phyloP scores from a whole-genome alignment of 2,888 invertebrate species.

The Odontocerum albicorne region DNA sequence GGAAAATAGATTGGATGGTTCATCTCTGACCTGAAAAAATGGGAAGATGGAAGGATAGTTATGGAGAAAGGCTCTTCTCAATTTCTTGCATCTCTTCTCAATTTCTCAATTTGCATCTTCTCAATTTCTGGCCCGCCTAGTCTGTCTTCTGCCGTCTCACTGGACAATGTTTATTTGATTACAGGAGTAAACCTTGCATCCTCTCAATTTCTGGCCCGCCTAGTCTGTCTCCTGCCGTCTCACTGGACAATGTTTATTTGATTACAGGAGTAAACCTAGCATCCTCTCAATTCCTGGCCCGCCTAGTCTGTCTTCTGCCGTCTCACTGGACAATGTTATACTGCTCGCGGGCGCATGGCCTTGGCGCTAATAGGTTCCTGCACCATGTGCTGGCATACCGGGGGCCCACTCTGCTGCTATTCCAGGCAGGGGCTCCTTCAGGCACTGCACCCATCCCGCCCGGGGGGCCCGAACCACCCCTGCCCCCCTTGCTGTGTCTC shows the following conservation, averaged over 20 bases:
- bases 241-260: conserved; percentile 84
- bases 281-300: conserved; percentile 61
- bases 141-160: conserved; percentile 72
- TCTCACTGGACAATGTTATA: conserved; percentile 87
- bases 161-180: conserved; percentile 72
- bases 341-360: conserved; percentile 80
- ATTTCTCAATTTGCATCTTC: too few species aligned
- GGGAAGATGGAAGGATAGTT: too few species aligned
- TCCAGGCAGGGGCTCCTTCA: conserved; percentile 53
- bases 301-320: conserved; percentile 66
- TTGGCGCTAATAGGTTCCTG: conserved; percentile 85
- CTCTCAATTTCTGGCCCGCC: conserved; percentile 62
- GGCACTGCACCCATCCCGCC: too few species aligned
- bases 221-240: conserved; percentile 68
- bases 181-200: conserved; percentile 39
- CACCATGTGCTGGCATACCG: conserved; percentile 84
- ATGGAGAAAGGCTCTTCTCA: too few species aligned
- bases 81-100: too few species aligned
- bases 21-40: too few species aligned
- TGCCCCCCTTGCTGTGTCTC: conserved; percentile 69
- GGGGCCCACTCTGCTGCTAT: conserved; percentile 65
- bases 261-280: conserved; percentile 35
- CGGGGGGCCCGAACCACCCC: conserved; percentile 45
- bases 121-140: conserved; percentile 64
- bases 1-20: too few species aligned